These are phyloP conservation scores for Patella pellucida DNA, from an alignment of 2,888 invertebrate genomes.

Conservation along the genomic window DNA sequence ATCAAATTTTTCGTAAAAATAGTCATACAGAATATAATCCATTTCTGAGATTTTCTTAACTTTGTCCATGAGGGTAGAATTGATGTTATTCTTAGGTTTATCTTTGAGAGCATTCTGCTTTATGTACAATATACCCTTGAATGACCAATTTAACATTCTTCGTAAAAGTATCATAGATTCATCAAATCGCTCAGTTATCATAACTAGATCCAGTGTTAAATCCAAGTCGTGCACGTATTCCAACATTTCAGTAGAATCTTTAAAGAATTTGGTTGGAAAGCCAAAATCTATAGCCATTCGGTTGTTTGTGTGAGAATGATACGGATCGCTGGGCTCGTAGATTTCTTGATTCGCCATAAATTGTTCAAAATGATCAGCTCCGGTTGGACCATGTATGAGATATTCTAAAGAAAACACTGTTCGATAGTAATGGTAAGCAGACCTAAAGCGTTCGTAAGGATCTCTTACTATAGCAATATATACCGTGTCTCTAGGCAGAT, in stretches of 20 bases:
- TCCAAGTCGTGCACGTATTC: conserved; percentile 13
- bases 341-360: conserved; percentile 16
- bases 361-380: conserved; percentile 5
- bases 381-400: conserved; percentile 5
- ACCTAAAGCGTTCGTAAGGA: conserved; percentile 51
- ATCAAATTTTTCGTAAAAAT: no score
- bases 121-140: conserved; percentile 24
- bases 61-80: no score
- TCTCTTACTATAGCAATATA: conserved; percentile 50
- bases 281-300: conserved; percentile 28
- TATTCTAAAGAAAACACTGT: not conserved
- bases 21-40: no score
- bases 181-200: conserved; percentile 26
- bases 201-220: conserved; percentile 22
- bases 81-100: not conserved
- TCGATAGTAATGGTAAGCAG: conserved; percentile 50
- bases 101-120: conserved; percentile 7
- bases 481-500: conserved; percentile 42
- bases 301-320: conserved; percentile 17
- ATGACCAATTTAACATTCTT: conserved; percentile 19
- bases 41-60: no score
- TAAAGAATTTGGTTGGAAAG: no score
- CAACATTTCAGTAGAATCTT: not conserved
- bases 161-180: conserved; percentile 24
- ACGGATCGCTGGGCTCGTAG: not conserved